Percentiles rank a stretch among this genome's conserved stretches.
Evolutionary conservation across 2,888 invertebrate species (phyloP).

Genomic region (Bombylius discolor): DNA sequence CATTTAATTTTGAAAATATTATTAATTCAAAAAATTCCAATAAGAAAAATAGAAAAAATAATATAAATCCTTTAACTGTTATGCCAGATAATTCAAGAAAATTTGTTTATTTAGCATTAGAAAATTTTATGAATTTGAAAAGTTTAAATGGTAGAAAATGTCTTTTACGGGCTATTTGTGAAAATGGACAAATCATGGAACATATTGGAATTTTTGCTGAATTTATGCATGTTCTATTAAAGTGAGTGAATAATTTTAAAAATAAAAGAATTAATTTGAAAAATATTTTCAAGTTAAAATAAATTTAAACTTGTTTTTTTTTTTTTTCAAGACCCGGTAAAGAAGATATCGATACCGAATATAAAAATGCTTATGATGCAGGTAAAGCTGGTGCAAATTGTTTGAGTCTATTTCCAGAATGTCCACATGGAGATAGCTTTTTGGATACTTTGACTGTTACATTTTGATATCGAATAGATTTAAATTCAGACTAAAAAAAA

Average conservation of each 20-base stretch:
- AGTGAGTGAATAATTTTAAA: constrained; percentile 20
- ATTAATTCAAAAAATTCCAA: too few relatives aligned
- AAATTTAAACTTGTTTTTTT: background rate
- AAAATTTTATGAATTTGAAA: constrained; percentile 23
- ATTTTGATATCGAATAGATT: too few relatives aligned
- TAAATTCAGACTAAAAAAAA: too few relatives aligned
- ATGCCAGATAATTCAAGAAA: constrained; percentile 24
- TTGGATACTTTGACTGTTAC: constrained; percentile 36
- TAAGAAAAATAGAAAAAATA: background rate
- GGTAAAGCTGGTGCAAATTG: constrained; percentile 40
- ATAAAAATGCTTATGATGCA: constrained; percentile 41
- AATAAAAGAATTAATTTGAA: background rate
- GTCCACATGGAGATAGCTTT: constrained; percentile 46
- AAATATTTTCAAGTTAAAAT: background rate
- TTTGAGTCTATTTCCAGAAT: constrained; percentile 42
- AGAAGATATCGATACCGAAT: constrained; percentile 38
- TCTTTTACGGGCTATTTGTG: constrained; percentile 28
- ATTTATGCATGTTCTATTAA: constrained; percentile 26
- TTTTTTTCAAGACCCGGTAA: constrained; percentile 18
- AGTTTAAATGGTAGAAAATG: constrained; percentile 23
- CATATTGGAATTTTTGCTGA: constrained; percentile 25
- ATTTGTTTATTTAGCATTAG: constrained; percentile 25
- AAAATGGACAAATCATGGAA: constrained; percentile 27
- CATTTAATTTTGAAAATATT: background rate
- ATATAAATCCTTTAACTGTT: background rate